phyloP scores from a whole-genome alignment of 1,140 invertebrate species.

The Melanaphis sacchari region DNA sequence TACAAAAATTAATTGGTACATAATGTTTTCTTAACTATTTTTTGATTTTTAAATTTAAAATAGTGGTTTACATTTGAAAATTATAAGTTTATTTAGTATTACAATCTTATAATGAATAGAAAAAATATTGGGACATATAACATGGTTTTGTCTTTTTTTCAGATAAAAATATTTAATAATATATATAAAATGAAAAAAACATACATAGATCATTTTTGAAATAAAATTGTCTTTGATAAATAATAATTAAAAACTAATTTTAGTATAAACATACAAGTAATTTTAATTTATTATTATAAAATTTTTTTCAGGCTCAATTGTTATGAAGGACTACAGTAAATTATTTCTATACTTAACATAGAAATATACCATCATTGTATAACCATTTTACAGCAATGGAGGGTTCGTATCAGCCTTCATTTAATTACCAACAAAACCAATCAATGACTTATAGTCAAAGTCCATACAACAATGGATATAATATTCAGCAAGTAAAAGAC shows the following conservation, averaged over 20 bases:
- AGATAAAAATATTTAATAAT: not conserved
- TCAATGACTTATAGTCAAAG: not conserved
- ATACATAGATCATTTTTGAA: not conserved
- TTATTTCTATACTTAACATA: not conserved
- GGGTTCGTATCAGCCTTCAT: not conserved
- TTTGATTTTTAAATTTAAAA: not conserved
- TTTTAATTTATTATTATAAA: constrained; percentile 5
- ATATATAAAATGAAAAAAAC: not conserved
- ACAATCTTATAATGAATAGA: not conserved
- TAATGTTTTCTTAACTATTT: too few relatives aligned
- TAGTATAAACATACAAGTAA: not conserved
- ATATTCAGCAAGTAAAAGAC: not conserved
- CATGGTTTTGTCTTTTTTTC: not conserved
- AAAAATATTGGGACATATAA: not conserved
- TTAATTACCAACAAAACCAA: constrained; percentile 10
- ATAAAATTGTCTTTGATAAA: not conserved
- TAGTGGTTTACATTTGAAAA: not conserved
- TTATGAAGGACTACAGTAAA: not conserved
- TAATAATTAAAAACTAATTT: not conserved
- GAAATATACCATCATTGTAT: not conserved
- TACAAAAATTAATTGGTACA: too few relatives aligned
- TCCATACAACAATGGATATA: not conserved
- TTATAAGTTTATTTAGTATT: not conserved
- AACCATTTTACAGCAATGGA: not conserved
- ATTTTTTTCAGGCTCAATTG: constrained; percentile 23